phyloP scores from a whole-genome alignment of 2,113 vertebrate species.

The Pseudorhombus dupliciocellatus region DNA sequence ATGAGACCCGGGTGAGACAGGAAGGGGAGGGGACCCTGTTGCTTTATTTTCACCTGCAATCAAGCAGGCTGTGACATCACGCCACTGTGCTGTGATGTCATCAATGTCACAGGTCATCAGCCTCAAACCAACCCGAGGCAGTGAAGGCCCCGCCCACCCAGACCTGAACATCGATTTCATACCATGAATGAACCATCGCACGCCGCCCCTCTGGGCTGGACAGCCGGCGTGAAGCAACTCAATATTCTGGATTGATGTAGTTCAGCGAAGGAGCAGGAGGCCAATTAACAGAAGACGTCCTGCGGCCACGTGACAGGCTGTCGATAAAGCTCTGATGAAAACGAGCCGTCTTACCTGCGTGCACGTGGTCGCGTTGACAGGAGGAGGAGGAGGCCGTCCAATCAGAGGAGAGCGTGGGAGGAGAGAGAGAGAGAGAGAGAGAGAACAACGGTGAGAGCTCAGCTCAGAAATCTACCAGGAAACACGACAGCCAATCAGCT shows the following conservation, averaged over 20 bases:
- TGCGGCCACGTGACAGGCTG: background rate
- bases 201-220: background rate
- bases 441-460: conserved; percentile 23
- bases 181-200: conserved; percentile 27
- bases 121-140: no score
- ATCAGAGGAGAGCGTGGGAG: conserved; percentile 53
- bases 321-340: background rate
- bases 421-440: conserved; percentile 42
- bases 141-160: no score
- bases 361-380: conserved; percentile 2
- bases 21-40: no score
- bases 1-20: no score
- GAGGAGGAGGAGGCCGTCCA: conserved; percentile 40
- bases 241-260: background rate
- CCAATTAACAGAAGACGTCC: no score
- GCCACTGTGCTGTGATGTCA: no score
- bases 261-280: background rate
- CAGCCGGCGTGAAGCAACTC: no score
- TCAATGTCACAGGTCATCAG: no score
- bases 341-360: conserved; percentile 41
- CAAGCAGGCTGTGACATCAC: no score
- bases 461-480: conserved; percentile 49
- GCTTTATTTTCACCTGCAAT: no score
- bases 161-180: conserved; percentile 54
- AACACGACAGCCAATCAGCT: conserved; percentile 50